phyloP scores from a whole-genome alignment of 2,797 vertebrate species.

The Scarus forsteni region DNA sequence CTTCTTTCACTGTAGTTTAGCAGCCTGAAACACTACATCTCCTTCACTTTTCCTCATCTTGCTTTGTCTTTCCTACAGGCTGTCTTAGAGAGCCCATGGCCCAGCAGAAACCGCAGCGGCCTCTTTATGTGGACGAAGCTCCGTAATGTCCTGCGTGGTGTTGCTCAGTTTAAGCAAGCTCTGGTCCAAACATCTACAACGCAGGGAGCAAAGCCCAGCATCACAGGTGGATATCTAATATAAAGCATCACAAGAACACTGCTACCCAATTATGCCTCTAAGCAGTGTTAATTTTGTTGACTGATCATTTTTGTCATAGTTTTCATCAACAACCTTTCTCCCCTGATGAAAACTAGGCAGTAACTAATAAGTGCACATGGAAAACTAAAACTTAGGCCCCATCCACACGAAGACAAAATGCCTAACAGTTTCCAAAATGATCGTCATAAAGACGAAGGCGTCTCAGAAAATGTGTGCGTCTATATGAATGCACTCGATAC shows the following conservation, averaged over 20 bases:
- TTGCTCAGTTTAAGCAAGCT: constrained; percentile 91
- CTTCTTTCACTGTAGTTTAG: neutral
- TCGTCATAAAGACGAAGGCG: too few species aligned
- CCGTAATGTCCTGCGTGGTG: constrained; percentile 91
- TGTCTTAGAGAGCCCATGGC: constrained; percentile 95
- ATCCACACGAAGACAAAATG: too few species aligned
- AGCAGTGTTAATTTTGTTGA: too few species aligned
- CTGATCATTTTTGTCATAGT: too few species aligned
- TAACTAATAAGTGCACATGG: too few species aligned
- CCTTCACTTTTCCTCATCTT: neutral
- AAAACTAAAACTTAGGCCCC: too few species aligned
- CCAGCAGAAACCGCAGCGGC: constrained; percentile 93
- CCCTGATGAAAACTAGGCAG: too few species aligned
- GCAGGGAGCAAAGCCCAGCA: constrained; percentile 65
- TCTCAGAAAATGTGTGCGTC: too few species aligned
- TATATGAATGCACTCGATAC: too few species aligned
- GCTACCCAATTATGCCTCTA: neutral
- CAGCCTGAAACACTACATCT: neutral
- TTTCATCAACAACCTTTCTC: too few species aligned
- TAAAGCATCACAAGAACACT: accelerated
- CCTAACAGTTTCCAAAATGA: too few species aligned
- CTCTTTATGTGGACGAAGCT: constrained; percentile 97
- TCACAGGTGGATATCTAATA: constrained; percentile 82
- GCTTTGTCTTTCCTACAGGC: constrained; percentile 80
- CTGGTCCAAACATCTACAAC: constrained; percentile 75